These are phyloP conservation scores for Harpagoxenus sublaevis DNA, from an alignment of 2,888 invertebrate species.

Conservation along the genomic window DNA sequence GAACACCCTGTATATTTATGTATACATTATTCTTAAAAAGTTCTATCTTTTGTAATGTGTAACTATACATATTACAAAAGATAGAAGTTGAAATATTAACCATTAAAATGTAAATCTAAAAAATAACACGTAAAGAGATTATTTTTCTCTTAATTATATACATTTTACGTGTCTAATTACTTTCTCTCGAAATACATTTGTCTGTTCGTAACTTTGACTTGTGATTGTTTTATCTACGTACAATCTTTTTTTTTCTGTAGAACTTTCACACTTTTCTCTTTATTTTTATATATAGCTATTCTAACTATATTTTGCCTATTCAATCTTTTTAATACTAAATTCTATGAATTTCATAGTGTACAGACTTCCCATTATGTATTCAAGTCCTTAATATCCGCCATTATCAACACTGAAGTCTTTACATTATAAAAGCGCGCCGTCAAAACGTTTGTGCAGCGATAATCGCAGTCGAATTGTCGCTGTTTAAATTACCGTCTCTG, in stretches of 20 bases:
- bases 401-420: constrained; percentile 64
- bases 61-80: too few relatives aligned
- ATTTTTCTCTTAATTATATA: not conserved
- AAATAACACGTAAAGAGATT: not conserved
- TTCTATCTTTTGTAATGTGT: not conserved
- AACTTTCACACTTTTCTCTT: not conserved
- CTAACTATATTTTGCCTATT: not conserved
- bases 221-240: not conserved
- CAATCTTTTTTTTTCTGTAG: not conserved
- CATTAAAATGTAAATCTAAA: not conserved
- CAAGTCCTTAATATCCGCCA: constrained; percentile 36
- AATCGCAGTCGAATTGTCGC: constrained; percentile 76
- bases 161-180: not conserved
- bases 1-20: too few relatives aligned
- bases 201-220: not conserved
- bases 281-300: not conserved
- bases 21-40: not conserved
- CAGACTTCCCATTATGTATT: constrained; percentile 17
- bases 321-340: constrained; percentile 16
- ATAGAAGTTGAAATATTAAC: not conserved
- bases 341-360: constrained; percentile 17
- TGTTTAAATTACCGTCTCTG: constrained; percentile 71
- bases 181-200: not conserved
- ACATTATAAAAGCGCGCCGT: constrained; percentile 68
- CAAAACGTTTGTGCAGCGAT: constrained; percentile 72